phyloP scores from a whole-genome alignment of 2,113 vertebrate genomes.

The Syrmaticus mikado region DNA sequence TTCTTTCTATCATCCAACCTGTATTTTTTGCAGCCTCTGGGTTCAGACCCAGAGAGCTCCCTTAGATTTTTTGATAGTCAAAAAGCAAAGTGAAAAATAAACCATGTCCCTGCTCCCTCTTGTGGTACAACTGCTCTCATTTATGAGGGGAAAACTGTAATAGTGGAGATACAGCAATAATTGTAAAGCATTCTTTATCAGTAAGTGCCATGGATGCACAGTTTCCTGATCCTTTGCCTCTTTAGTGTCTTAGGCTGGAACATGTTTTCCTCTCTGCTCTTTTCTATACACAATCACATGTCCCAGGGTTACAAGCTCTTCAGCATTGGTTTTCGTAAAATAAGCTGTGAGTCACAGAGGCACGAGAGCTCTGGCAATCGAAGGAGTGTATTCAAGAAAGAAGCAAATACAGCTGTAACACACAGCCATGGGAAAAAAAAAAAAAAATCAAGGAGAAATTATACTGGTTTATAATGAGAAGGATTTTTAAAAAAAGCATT shows the following conservation, averaged over 20 bases:
- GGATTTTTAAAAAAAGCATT: neutral
- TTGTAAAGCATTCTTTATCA: neutral
- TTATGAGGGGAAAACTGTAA: neutral
- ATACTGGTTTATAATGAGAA: neutral
- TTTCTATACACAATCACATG: neutral
- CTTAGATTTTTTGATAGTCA: neutral
- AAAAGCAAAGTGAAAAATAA: neutral
- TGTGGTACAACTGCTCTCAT: neutral
- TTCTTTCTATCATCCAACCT: no score
- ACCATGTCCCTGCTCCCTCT: neutral
- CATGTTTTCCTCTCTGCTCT: neutral
- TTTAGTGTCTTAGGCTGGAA: neutral
- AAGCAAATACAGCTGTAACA: conserved; percentile 31
- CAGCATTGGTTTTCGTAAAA: neutral
- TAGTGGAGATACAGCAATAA: neutral
- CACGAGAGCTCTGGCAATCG: neutral
- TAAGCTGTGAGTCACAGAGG: conserved; percentile 42
- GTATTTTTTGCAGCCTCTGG: neutral
- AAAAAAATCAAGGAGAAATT: conserved; percentile 22
- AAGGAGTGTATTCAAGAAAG: neutral
- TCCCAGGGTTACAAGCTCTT: neutral
- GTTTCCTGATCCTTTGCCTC: neutral
- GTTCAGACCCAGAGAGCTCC: neutral
- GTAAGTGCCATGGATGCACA: neutral
- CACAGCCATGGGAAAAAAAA: neutral